phyloP scores from a whole-genome alignment of 2,888 invertebrate genomes.

The Atrina japonica region DNA sequence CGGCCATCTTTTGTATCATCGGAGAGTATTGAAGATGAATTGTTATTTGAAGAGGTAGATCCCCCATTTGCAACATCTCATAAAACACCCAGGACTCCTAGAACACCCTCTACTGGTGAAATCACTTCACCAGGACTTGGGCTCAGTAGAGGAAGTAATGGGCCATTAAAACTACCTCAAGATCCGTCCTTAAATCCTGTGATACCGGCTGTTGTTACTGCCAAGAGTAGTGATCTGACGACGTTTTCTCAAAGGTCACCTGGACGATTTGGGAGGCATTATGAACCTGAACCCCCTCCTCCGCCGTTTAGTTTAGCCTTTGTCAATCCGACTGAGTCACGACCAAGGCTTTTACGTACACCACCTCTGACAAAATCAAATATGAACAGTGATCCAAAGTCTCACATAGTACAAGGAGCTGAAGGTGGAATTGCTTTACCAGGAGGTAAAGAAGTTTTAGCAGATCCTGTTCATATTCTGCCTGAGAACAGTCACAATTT shows the following conservation, averaged over 20 bases:
- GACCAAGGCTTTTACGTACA: conserved; percentile 37
- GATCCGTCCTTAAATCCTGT: conserved; percentile 56
- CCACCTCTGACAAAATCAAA: conserved; percentile 31
- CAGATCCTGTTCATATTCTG: neutral
- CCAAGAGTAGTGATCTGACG: conserved; percentile 69
- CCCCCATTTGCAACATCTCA: conserved; percentile 35
- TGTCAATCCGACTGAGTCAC: conserved; percentile 36
- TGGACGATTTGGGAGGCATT: conserved; percentile 25
- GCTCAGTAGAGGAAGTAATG: conserved; percentile 48
- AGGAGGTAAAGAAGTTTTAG: neutral
- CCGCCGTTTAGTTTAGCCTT: conserved; percentile 40
- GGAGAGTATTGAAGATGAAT: conserved; percentile 71
- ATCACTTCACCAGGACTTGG: conserved; percentile 37
- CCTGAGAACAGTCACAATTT: neutral
- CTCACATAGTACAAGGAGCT: neutral
- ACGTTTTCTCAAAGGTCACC: conserved; percentile 66
- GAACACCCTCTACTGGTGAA: conserved; percentile 47
- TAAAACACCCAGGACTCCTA: conserved; percentile 37
- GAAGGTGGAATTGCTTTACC: neutral
- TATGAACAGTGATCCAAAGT: neutral
- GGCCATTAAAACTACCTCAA: conserved; percentile 51
- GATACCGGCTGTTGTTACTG: conserved; percentile 65
- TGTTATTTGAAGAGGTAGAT: conserved; percentile 57
- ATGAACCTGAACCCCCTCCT: conserved; percentile 29
- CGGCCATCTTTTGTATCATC: conserved; percentile 40